phyloP scores from a whole-genome alignment of 2,797 vertebrate genomes.

The Phalloptychus januarius region DNA sequence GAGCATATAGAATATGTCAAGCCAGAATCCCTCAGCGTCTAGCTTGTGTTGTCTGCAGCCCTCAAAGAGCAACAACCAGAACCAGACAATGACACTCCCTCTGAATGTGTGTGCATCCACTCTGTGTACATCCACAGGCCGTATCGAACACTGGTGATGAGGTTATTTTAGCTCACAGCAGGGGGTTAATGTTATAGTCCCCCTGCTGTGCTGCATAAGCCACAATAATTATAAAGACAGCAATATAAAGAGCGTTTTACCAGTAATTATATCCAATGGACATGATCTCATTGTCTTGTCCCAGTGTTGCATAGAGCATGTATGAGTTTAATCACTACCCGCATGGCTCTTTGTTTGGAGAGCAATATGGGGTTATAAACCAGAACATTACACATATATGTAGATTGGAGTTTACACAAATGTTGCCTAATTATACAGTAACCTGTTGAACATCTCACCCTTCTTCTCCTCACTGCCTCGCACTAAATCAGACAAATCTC shows the following conservation, averaged over 20 bases:
- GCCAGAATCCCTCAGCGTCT: background rate
- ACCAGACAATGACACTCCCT: slow-evolving; percentile 26
- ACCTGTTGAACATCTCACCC: background rate
- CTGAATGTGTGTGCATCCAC: slow-evolving; percentile 9
- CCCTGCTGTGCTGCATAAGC: slow-evolving; percentile 53
- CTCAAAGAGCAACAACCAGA: slow-evolving; percentile 31
- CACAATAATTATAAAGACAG: slow-evolving; percentile 61
- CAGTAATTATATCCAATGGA: slow-evolving; percentile 74
- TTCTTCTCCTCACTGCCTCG: background rate
- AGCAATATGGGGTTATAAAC: slow-evolving; percentile 1
- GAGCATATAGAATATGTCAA: slow-evolving; percentile 14
- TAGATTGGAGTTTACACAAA: background rate
- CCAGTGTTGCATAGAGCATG: slow-evolving; percentile 18
- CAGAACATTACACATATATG: background rate
- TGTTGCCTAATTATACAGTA: background rate
- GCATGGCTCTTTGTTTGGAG: slow-evolving; percentile 36
- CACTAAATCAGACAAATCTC: background rate
- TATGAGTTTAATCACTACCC: slow-evolving; percentile 40
- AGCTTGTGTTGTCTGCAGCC: slow-evolving; percentile 8
- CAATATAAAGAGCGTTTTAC: slow-evolving; percentile 53
- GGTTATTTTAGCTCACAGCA: slow-evolving; percentile 61
- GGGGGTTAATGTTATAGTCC: slow-evolving; percentile 58
- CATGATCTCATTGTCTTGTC: slow-evolving; percentile 67
- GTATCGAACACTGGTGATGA: slow-evolving; percentile 43
- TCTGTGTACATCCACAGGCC: slow-evolving; percentile 23